Conservation (phyloP, 1,140 invertebrate species). For the Drosophila kepulauana region DNA sequence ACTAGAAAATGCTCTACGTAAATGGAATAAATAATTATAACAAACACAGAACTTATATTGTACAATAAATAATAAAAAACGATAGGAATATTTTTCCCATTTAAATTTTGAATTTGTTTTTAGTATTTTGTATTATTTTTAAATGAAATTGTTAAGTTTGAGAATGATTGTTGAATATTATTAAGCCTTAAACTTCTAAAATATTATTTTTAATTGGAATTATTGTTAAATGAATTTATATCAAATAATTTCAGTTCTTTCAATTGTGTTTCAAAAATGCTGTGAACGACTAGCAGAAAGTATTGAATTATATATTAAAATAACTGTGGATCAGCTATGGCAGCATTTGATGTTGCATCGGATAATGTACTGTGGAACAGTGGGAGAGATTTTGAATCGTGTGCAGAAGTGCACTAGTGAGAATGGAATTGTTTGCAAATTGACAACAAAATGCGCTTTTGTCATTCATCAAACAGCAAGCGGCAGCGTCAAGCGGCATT, state of each 20-base stretch:
- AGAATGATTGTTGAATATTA: too few species aligned
- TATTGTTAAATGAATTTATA: constrained; percentile 14
- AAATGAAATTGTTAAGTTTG: too few species aligned
- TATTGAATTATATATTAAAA: constrained; percentile 70
- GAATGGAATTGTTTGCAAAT: constrained; percentile 56
- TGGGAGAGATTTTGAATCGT: too few species aligned
- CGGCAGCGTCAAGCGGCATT: constrained; percentile 28
- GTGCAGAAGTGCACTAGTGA: constrained; percentile 29
- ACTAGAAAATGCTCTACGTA: neutral
- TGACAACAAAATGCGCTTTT: constrained; percentile 50
- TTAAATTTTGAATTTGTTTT: too few species aligned
- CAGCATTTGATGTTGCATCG: constrained; percentile 47
- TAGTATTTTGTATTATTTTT: too few species aligned
- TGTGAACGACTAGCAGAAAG: constrained; percentile 34
- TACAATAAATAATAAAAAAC: too few species aligned
- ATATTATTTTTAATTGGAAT: neutral
- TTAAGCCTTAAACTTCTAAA: too few species aligned
- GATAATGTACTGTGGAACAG: neutral
- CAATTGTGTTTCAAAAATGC: constrained; percentile 44
- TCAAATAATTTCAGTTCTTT: constrained; percentile 22
- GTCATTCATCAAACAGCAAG: constrained; percentile 44
- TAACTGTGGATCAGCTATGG: constrained; percentile 42
- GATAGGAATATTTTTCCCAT: too few species aligned
- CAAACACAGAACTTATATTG: too few species aligned
- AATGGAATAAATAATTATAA: too few species aligned